These are phyloP conservation scores for Trachymyrmex septentrionalis DNA, from an alignment of 1,140 invertebrate species.

Conservation along the genomic window DNA sequence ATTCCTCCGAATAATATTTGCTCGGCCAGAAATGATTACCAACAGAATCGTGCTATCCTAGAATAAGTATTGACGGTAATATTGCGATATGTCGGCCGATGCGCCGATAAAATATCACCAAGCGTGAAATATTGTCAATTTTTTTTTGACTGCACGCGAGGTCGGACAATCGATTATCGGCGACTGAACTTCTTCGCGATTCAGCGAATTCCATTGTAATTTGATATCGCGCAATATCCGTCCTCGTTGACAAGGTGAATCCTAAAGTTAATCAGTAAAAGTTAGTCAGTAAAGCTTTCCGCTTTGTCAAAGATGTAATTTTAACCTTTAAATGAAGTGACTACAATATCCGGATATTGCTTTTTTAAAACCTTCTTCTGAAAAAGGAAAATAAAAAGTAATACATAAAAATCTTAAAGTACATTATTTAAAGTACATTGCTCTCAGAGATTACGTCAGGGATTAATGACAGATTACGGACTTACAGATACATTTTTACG, in stretches of 20 bases:
- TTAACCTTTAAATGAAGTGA: neutral
- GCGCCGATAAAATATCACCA: constrained; percentile 69
- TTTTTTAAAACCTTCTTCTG: too few species aligned
- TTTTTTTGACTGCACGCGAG: constrained; percentile 44
- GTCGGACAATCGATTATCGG: constrained; percentile 67
- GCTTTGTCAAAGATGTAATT: neutral
- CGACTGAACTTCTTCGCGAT: constrained; percentile 72
- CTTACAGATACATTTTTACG: too few species aligned
- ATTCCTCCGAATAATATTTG: constrained; percentile 61
- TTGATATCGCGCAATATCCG: constrained; percentile 47
- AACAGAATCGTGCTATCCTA: constrained; percentile 60
- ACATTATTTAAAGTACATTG: too few species aligned
- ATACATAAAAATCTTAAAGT: too few species aligned
- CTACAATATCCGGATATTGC: too few species aligned
- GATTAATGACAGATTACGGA: too few species aligned
- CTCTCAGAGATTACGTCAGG: too few species aligned
- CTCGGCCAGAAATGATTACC: constrained; percentile 70
- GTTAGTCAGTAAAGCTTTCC: too few species aligned
- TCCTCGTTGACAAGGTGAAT: neutral
- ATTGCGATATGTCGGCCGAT: constrained; percentile 66
- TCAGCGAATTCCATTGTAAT: constrained; percentile 69
- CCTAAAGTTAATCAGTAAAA: neutral
- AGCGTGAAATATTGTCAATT: constrained; percentile 57
- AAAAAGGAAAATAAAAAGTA: too few species aligned
- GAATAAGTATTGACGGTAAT: constrained; percentile 73